Evolutionary conservation across 2,888 invertebrate species (phyloP).

Genomic region (Trichogramma evanescens): DNA sequence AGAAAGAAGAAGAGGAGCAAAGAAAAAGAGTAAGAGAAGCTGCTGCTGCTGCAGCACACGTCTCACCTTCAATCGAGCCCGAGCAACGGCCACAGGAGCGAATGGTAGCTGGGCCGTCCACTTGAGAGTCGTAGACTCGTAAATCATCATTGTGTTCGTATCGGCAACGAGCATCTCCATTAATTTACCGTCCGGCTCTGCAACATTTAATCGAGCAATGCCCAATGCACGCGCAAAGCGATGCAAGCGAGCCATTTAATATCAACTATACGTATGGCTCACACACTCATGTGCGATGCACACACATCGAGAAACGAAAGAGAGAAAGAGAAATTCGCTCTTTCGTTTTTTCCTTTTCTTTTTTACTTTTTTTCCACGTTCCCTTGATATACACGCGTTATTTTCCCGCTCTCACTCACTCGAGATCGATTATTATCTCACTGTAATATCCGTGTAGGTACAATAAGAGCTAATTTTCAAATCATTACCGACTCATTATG

Average conservation of each 20-base stretch:
- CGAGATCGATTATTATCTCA: too few relatives aligned
- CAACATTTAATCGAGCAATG: conserved; percentile 2
- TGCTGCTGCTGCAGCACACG: neutral
- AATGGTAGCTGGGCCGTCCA: conserved; percentile 85
- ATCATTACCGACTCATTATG: too few relatives aligned
- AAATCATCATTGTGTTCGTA: conserved; percentile 74
- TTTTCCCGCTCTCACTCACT: too few relatives aligned
- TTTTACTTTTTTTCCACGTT: too few relatives aligned
- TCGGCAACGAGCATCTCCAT: conserved; percentile 73
- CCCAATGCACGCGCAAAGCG: neutral
- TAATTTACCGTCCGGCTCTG: conserved; percentile 66
- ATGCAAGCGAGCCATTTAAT: neutral
- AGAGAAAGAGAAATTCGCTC: too few relatives aligned
- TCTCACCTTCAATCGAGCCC: conserved; percentile 63
- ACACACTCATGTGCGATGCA: too few relatives aligned
- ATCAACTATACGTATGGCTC: neutral
- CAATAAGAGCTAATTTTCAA: too few relatives aligned
- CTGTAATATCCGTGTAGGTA: too few relatives aligned
- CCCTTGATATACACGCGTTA: too few relatives aligned
- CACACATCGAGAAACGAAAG: too few relatives aligned
- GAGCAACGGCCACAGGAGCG: conserved; percentile 64
- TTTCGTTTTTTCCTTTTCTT: too few relatives aligned
- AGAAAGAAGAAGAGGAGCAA: neutral
- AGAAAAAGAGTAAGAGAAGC: neutral
- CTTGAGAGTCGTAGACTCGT: conserved; percentile 72